Conservation (phyloP, 2,797 vertebrate species). For the Selene dorsalis region DNA sequence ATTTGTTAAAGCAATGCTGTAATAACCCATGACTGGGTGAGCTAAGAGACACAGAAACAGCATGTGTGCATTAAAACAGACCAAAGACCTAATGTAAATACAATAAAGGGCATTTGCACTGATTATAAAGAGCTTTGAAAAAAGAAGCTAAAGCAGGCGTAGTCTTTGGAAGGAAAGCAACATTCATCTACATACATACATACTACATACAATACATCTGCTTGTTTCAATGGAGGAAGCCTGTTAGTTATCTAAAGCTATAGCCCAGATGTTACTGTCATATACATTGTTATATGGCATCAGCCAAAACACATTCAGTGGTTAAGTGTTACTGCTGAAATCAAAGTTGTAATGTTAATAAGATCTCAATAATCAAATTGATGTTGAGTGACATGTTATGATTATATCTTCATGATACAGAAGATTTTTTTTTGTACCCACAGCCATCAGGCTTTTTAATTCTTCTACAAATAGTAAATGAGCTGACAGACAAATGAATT, state of each 20-base stretch:
- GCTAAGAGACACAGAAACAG: not conserved
- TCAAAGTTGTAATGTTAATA: not conserved
- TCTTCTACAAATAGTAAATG: no score
- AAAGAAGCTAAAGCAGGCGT: constrained; percentile 10
- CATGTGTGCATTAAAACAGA: constrained; percentile 27
- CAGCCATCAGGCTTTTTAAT: no score
- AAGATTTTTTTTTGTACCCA: no score
- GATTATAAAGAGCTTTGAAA: constrained; percentile 27
- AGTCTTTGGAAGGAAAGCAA: constrained; percentile 3
- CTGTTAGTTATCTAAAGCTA: constrained; percentile 31
- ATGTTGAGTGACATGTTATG: no score
- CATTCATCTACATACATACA: not conserved
- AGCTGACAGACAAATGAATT: no score
- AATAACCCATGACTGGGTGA: constrained; percentile 19
- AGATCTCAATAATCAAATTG: no score
- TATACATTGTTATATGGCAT: no score
- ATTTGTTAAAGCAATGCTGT: constrained; percentile 36
- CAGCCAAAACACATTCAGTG: not conserved
- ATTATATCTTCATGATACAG: no score
- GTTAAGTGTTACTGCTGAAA: not conserved
- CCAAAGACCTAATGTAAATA: constrained; percentile 3
- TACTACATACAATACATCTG: no score
- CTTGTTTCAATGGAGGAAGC: not conserved
- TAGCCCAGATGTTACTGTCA: constrained; percentile 29
- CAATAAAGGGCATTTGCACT: constrained; percentile 11